Evolutionary conservation across 2,797 vertebrate genomes (phyloP).

Genomic region (Etheostoma perlongum): DNA sequence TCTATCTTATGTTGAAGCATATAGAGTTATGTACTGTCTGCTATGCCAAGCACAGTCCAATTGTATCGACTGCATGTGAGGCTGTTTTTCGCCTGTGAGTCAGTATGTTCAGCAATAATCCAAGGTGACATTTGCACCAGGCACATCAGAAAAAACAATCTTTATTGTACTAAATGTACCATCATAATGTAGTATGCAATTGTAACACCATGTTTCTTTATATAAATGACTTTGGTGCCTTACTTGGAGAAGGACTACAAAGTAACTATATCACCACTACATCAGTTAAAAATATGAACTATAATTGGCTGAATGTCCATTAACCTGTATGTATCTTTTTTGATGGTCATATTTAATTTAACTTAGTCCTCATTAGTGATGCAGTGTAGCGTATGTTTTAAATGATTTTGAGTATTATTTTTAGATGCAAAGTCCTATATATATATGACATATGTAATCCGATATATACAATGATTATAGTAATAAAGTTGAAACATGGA

Average conservation of each 20-base stretch:
- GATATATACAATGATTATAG: neutral
- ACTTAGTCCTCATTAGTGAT: neutral
- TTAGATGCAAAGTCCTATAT: neutral
- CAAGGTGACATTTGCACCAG: constrained; percentile 39
- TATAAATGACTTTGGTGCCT: neutral
- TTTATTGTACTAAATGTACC: constrained; percentile 1
- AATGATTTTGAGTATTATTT: neutral
- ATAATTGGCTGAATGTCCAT: neutral
- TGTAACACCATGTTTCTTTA: neutral
- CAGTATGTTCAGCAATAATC: constrained; percentile 24
- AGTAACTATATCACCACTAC: neutral
- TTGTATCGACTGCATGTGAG: constrained; percentile 23
- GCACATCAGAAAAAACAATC: neutral
- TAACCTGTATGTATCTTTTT: neutral
- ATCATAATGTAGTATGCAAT: constrained; percentile 1
- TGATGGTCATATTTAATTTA: neutral
- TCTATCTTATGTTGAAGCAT: constrained; percentile 55
- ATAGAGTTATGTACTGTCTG: constrained; percentile 50
- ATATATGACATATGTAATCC: neutral
- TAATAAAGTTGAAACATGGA: neutral
- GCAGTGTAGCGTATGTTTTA: neutral
- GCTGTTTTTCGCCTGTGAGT: constrained; percentile 25
- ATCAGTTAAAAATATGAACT: neutral
- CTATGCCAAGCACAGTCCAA: neutral
- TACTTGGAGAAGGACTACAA: neutral